Base-by-base conservation (phyloP, 2,888 invertebrate species). In the Eutolmus rufibarbis region DNA sequence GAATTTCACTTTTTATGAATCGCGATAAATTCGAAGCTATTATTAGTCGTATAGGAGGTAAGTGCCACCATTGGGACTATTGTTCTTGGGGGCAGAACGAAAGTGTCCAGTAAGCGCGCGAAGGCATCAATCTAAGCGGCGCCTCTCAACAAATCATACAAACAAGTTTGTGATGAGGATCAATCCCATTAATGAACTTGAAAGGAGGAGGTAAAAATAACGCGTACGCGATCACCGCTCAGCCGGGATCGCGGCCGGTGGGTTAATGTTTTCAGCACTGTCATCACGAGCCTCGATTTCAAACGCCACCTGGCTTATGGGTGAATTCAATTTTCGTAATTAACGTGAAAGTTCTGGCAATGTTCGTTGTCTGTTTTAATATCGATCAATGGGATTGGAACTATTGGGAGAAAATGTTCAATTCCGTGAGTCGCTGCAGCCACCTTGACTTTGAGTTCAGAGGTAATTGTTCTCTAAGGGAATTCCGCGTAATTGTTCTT, bases 291-390 rank as follows among this genome's bases (percentile, higher is more conserved):
- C 34, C 16, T 81, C 56, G 31, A 16, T 78, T 46, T 81, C 34
- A 81, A 51, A 51, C 43, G 23, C 46, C 51, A 56, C 56, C 81
- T 46, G 31, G 16, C 37, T 81, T 31, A 56, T 31, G 28, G 37
- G 12, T 82, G 23, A 57, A 82, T 82, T 82, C 40, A 37, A 82
- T 82, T 82, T 82, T 57, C 57, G n/a, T 66, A 82, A 82, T 82
- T 82, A 82, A 57, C 40, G 82, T 82, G 82, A 82, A 82, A 81
- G 81, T 81, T 56, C 40, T 23, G 51, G 28, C 16, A 0, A 23
- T 81, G 56, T 34, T 51, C n/a, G 51, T n/a, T 31, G 43, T 51
- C 51, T 28, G n/a, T 14, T 81, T 81, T 81, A 81, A 81, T 56
- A 81, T 81, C n/a, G 81, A 56, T n/a, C 81, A 81, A 9, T 34